Percentiles rank a stretch among this genome's conserved stretches.
phyloP scores from a whole-genome alignment of 2,888 invertebrate genomes.

The Artemia sp. region DNA sequence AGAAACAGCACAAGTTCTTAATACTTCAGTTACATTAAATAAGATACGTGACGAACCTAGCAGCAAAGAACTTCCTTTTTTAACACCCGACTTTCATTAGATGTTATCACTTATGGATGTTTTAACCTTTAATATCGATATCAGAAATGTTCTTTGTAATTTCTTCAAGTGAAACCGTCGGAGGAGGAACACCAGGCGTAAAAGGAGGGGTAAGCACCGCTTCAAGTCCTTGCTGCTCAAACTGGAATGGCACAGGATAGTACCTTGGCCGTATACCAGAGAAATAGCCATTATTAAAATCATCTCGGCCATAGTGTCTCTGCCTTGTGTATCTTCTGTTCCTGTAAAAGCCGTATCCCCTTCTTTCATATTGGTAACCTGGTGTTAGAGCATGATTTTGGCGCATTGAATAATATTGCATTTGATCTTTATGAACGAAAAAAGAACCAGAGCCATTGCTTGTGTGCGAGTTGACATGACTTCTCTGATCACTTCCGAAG shows the following conservation, averaged over 20 bases:
- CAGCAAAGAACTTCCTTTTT: no score
- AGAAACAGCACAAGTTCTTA: no score
- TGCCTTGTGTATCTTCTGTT: neutral
- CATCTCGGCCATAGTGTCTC: conserved; percentile 1
- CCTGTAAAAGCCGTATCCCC: neutral
- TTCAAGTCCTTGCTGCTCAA: neutral
- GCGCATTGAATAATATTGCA: neutral
- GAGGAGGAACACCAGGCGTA: neutral
- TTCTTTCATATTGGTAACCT: neutral
- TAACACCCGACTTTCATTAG: no score
- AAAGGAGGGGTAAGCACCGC: conserved; percentile 4
- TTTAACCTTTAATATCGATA: neutral
- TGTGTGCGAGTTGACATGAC: neutral
- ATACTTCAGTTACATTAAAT: no score
- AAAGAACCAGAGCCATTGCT: neutral
- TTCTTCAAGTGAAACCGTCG: neutral
- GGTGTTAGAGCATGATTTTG: neutral
- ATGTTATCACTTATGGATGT: no score
- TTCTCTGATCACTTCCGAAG: neutral
- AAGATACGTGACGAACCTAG: no score
- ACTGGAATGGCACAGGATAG: neutral
- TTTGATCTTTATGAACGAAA: neutral
- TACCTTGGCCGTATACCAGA: neutral
- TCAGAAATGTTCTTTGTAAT: neutral
- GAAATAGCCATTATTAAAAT: neutral